Evolutionary conservation across 1,140 invertebrate genomes (phyloP).

Genomic region (Metaphire vulgaris): DNA sequence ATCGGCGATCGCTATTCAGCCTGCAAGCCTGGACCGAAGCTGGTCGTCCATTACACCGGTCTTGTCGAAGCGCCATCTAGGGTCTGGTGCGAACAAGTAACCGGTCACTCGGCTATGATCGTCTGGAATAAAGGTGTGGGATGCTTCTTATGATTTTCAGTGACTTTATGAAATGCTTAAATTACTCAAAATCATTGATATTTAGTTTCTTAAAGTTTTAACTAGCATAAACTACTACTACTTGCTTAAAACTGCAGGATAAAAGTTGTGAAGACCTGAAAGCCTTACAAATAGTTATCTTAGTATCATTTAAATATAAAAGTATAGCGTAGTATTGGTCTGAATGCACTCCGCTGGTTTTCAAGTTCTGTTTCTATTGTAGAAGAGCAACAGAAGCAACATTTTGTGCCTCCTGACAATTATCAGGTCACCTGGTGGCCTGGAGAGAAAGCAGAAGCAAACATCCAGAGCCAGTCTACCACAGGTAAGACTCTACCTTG

Average conservation of each 20-base stretch:
- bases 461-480: conserved; percentile 48
- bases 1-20: conserved; percentile 46
- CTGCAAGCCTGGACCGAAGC: conserved; percentile 46
- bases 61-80: conserved; percentile 46
- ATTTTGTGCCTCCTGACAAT: conserved; percentile 46
- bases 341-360: too few species aligned
- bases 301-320: too few species aligned
- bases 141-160: too few species aligned
- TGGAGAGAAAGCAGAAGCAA: conserved; percentile 44
- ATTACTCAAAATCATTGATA: too few species aligned
- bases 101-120: conserved; percentile 50
- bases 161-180: too few species aligned
- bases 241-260: too few species aligned
- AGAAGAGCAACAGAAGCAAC: conserved; percentile 42
- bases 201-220: too few species aligned
- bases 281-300: too few species aligned
- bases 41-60: conserved; percentile 50
- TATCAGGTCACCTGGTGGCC: conserved; percentile 54
- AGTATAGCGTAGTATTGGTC: too few species aligned
- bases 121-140: conserved; percentile 49
- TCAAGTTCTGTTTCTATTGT: too few species aligned
- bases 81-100: conserved; percentile 50
- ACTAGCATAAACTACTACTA: too few species aligned
- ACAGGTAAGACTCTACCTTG: conserved; percentile 40
- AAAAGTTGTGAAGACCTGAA: too few species aligned